These are phyloP conservation scores for Anser brachyrhynchus DNA, from an alignment of 2,113 vertebrate genomes.

Conservation along the genomic window DNA sequence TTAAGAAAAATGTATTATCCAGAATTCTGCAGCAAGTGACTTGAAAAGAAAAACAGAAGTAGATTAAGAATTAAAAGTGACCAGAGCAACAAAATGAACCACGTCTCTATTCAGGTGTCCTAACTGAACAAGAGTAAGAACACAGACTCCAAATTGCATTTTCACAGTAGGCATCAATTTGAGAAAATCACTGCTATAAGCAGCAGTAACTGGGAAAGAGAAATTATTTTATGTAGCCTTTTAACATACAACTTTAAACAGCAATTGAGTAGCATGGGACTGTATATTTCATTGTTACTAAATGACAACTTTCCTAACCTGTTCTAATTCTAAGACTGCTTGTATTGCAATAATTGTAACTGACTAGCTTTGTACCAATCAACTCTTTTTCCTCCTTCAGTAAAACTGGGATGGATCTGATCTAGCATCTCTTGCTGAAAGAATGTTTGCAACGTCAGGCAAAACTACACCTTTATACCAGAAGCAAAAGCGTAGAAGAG, in stretches of 20 bases:
- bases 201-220: neutral
- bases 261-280: neutral
- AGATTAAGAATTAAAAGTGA: neutral
- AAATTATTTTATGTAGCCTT: neutral
- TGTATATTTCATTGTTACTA: neutral
- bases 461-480: conserved; percentile 10
- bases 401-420: neutral
- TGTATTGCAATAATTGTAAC: neutral
- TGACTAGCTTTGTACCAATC: neutral
- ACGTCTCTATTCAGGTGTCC: neutral
- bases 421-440: neutral
- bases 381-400: neutral
- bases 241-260: neutral
- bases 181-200: neutral
- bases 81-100: neutral
- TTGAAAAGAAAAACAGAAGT: neutral
- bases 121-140: neutral
- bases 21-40: neutral
- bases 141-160: neutral
- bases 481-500: neutral
- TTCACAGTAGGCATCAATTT: neutral
- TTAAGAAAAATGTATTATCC: neutral
- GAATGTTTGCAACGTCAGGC: neutral
- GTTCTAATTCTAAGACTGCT: neutral
- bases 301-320: neutral